These are phyloP conservation scores for Cerceris ruficornis DNA, from an alignment of 2,888 invertebrate genomes.

Conservation along the genomic window DNA sequence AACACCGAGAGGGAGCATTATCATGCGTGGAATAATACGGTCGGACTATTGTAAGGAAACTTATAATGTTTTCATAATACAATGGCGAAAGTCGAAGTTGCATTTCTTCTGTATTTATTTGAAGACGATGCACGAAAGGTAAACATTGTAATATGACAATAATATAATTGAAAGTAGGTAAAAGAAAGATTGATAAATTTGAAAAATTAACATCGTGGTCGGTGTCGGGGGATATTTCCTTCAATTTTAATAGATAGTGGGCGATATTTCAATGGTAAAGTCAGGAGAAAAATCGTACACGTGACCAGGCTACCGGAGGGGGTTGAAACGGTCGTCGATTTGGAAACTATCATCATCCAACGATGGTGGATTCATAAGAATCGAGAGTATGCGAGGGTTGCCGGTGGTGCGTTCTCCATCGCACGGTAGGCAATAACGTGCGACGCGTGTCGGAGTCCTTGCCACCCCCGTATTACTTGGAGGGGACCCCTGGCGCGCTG, in stretches of 20 bases:
- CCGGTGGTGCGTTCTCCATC: constrained; percentile 45
- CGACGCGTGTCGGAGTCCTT: constrained; percentile 74
- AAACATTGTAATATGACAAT: too few relatives aligned
- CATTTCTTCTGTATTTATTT: too few relatives aligned
- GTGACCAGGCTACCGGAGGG: constrained; percentile 40
- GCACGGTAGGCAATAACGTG: constrained; percentile 75
- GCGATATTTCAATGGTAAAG: constrained; percentile 6
- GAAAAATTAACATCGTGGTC: background rate
- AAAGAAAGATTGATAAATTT: too few relatives aligned
- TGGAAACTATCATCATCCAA: constrained; percentile 52
- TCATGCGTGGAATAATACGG: too few relatives aligned
- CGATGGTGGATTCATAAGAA: constrained; percentile 43
- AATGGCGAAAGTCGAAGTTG: too few relatives aligned
- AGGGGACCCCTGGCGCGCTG: constrained; percentile 73
- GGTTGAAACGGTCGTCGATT: constrained; percentile 37
- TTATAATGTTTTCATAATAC: too few relatives aligned
- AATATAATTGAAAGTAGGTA: too few relatives aligned
- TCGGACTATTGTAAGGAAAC: too few relatives aligned
- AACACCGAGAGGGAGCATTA: too few relatives aligned
- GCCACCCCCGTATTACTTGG: constrained; percentile 66
- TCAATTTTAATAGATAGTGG: background rate
- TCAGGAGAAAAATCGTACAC: constrained; percentile 51
- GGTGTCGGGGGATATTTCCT: background rate
- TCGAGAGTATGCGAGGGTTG: constrained; percentile 34
- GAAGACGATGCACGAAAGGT: too few relatives aligned